Conservation (phyloP, 2,113 vertebrate species). For the Brachyhypopomus gauderio region DNA sequence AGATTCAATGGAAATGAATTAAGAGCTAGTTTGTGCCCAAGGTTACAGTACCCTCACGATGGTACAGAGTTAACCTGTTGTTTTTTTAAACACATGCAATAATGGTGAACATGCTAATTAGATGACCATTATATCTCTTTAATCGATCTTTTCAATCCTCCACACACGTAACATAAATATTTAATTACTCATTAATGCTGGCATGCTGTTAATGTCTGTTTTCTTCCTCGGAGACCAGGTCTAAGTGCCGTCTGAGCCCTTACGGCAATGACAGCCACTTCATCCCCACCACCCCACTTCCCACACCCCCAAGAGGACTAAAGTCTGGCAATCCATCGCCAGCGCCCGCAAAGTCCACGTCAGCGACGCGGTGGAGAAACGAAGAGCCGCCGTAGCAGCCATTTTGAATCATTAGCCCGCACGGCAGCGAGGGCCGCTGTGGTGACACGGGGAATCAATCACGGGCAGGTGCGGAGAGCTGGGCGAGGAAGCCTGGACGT, state of each 20-base stretch:
- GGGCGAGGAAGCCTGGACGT: not conserved
- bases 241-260: constrained; percentile 14
- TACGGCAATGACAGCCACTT: constrained; percentile 30
- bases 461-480: constrained; percentile 21
- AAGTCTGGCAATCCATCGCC: constrained; percentile 31
- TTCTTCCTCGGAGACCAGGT: not conserved
- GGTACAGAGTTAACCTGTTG: not conserved
- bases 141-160: constrained; percentile 9
- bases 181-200: constrained; percentile 23
- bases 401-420: constrained; percentile 70
- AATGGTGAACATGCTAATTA: constrained; percentile 2
- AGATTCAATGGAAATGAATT: not conserved
- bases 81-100: constrained; percentile 20
- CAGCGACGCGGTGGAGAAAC: constrained; percentile 10
- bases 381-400: constrained; percentile 26
- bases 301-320: constrained; percentile 27
- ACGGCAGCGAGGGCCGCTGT: constrained; percentile 51
- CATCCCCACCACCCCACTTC: constrained; percentile 10
- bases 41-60: constrained; percentile 16
- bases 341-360: not conserved
- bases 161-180: constrained; percentile 9
- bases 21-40: not conserved
- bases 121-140: constrained; percentile 6
- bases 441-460: constrained; percentile 57
- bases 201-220: constrained; percentile 1